A percentile compares a stretch with the other conserved stretches of the same genome.
These are phyloP conservation scores for Agonopterix alstromeriana DNA, from an alignment of 2,888 invertebrate genomes.

Conservation along the genomic window DNA sequence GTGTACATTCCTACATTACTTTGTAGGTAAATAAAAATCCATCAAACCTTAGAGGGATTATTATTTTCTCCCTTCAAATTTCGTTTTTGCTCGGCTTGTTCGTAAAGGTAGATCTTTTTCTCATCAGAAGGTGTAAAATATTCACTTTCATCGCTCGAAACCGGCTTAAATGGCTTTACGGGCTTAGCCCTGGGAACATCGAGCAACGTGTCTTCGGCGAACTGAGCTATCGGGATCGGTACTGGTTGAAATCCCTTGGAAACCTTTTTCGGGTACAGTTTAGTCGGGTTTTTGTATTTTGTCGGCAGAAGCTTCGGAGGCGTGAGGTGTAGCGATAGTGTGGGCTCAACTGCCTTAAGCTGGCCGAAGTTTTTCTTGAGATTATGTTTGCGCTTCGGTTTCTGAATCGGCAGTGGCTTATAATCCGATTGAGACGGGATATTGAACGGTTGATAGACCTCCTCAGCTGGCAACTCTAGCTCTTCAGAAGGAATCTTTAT, in stretches of 20 bases:
- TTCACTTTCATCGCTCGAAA: constrained; percentile 36
- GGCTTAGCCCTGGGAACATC: constrained; percentile 64
- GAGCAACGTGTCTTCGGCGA: constrained; percentile 33
- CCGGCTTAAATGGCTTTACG: constrained; percentile 50
- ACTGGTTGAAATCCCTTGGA: constrained; percentile 63
- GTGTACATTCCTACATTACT: not conserved
- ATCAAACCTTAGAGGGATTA: constrained; percentile 27
- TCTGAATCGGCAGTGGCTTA: constrained; percentile 17
- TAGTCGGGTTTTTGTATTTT: constrained; percentile 63
- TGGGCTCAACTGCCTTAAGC: constrained; percentile 41
- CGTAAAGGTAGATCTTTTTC: constrained; percentile 56
- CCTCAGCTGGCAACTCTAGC: constrained; percentile 53
- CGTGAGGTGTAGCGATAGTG: constrained; percentile 38
- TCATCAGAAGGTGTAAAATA: constrained; percentile 39
- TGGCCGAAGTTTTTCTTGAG: constrained; percentile 4
- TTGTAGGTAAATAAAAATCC: constrained; percentile 1
- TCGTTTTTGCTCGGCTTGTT: constrained; percentile 71
- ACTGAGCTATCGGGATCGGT: constrained; percentile 55
- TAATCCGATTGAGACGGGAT: constrained; percentile 25
- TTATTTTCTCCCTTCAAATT: constrained; percentile 48
- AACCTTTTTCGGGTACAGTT: constrained; percentile 78
- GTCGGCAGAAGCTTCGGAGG: constrained; percentile 42
- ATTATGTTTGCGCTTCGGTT: not conserved
- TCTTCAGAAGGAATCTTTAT: constrained; percentile 56
- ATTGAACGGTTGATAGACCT: constrained; percentile 37